Evolutionary conservation across 2,797 vertebrate species (phyloP).

Genomic region (Holocentrus rufus): DNA sequence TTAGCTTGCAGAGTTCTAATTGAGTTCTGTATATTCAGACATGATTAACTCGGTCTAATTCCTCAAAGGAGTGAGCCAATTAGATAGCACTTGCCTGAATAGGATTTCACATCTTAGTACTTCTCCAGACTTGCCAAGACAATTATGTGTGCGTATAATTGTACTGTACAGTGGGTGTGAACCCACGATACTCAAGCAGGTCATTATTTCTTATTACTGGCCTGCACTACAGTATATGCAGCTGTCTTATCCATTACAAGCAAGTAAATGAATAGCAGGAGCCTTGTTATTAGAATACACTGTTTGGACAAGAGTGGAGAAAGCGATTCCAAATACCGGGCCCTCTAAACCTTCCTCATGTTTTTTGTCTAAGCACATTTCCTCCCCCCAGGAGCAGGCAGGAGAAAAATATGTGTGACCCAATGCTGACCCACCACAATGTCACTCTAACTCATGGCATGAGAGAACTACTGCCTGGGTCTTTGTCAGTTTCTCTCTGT

Average conservation of each 20-base stretch:
- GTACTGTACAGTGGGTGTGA: conserved; percentile 63
- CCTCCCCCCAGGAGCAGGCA: conserved; percentile 49
- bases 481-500: conserved; percentile 81
- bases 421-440: conserved; percentile 78
- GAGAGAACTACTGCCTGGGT: conserved; percentile 71
- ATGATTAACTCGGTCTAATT: conserved; percentile 83
- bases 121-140: conserved; percentile 73
- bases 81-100: conserved; percentile 80
- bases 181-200: conserved; percentile 66
- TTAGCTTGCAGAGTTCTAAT: conserved; percentile 82
- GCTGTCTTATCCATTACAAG: conserved; percentile 53
- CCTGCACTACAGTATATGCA: conserved; percentile 53
- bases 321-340: conserved; percentile 52
- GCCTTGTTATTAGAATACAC: conserved; percentile 63
- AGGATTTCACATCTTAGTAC: conserved; percentile 77
- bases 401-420: conserved; percentile 73
- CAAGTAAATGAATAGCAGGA: conserved; percentile 43
- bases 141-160: conserved; percentile 72
- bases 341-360: conserved; percentile 56
- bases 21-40: conserved; percentile 85
- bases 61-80: conserved; percentile 85
- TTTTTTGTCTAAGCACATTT: conserved; percentile 60
- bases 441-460: conserved; percentile 78
- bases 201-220: conserved; percentile 74
- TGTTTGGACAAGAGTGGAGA: conserved; percentile 61